Evolutionary conservation across 2,113 vertebrate genomes (phyloP).

Genomic region (Paedocypris sp.): DNA sequence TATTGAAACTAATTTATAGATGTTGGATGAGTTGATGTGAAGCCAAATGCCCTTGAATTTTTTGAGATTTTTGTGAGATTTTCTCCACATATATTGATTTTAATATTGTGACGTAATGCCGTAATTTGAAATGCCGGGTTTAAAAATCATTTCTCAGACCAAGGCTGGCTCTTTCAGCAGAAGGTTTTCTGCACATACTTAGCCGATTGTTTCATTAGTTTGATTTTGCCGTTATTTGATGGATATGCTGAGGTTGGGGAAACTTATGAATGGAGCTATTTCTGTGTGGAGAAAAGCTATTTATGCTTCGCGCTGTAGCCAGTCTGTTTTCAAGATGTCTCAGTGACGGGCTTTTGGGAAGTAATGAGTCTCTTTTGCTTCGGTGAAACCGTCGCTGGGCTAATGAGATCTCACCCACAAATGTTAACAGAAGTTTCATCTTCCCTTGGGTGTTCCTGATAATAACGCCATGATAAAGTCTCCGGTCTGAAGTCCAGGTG

Average conservation of each 20-base stretch:
- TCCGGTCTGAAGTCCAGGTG: conserved; percentile 50
- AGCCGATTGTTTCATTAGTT: conserved; percentile 2
- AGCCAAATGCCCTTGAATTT: no score
- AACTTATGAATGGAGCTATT: conserved; percentile 6
- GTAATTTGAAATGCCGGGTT: no score
- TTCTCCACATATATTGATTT: no score
- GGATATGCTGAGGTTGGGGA: neutral
- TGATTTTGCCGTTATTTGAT: neutral
- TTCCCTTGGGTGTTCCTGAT: conserved; percentile 41
- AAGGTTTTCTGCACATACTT: neutral
- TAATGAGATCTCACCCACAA: conserved; percentile 46
- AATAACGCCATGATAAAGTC: conserved; percentile 45
- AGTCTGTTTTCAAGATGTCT: conserved; percentile 37
- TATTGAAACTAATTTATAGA: no score
- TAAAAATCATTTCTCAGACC: no score
- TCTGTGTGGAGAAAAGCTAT: conserved; percentile 6
- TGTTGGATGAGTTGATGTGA: no score
- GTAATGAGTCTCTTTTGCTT: conserved; percentile 46
- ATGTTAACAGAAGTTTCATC: conserved; percentile 40
- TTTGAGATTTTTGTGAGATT: no score
- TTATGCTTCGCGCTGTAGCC: neutral
- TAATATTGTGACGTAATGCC: no score
- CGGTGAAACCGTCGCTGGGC: conserved; percentile 28
- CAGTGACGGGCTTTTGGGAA: conserved; percentile 34
- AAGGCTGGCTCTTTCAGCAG: no score